Evolutionary conservation across 2,113 vertebrate genomes (phyloP).

Genomic region (Chaenocephalus aceratus): DNA sequence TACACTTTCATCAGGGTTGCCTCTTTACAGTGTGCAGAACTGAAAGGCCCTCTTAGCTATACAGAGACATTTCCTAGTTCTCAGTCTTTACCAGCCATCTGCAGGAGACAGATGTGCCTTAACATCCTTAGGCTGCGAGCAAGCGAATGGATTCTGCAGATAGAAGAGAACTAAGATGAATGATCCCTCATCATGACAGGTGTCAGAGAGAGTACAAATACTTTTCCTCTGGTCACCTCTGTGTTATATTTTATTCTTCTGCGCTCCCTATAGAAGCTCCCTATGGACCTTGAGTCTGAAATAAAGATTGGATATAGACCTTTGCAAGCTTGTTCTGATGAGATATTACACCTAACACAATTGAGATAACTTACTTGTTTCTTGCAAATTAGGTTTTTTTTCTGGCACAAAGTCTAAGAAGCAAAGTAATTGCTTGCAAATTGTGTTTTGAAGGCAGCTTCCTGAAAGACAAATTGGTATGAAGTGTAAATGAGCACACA

Average conservation of each 20-base stretch:
- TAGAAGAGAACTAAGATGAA: constrained; percentile 31
- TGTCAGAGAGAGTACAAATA: constrained; percentile 9
- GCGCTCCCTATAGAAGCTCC: background rate
- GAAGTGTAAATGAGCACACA: constrained; percentile 15
- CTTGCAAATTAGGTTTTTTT: constrained; percentile 14
- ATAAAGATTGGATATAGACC: too few relatives aligned
- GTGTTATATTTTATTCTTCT: background rate
- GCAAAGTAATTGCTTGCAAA: constrained; percentile 32
- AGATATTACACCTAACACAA: constrained; percentile 2
- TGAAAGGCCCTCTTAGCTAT: constrained; percentile 9
- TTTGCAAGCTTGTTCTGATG: background rate
- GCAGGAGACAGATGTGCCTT: constrained; percentile 49
- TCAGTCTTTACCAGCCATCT: constrained; percentile 41
- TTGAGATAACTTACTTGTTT: constrained; percentile 13
- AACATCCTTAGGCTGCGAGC: constrained; percentile 42
- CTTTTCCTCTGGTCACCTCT: constrained; percentile 13
- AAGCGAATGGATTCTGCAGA: constrained; percentile 41
- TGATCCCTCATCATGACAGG: background rate
- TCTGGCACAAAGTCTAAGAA: constrained; percentile 15
- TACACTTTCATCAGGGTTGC: constrained; percentile 14
- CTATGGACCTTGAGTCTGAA: too few relatives aligned
- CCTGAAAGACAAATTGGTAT: constrained; percentile 1
- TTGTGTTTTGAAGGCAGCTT: constrained; percentile 29
- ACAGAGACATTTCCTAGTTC: constrained; percentile 43
- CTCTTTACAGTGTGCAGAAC: constrained; percentile 23